These are phyloP conservation scores for Carterocephalus palaemon DNA, from an alignment of 2,888 invertebrate genomes.

Conservation along the genomic window DNA sequence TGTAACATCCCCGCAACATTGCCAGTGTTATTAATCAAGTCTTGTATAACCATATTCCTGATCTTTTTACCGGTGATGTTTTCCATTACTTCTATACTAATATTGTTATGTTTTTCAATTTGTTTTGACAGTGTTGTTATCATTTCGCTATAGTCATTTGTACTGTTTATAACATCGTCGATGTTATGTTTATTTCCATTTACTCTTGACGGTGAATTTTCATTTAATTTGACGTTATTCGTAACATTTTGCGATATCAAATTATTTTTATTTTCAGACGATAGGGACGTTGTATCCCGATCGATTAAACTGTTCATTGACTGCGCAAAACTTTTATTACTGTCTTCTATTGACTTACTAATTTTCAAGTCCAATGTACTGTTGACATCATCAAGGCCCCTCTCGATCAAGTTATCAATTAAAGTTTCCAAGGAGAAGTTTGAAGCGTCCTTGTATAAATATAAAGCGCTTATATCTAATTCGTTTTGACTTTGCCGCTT, in stretches of 20 bases:
- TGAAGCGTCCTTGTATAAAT: slow-evolving; percentile 38
- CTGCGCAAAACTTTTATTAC: slow-evolving; percentile 13
- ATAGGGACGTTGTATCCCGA: no score
- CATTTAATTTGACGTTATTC: no score
- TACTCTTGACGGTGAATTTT: slow-evolving; percentile 6
- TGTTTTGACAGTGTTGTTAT: slow-evolving; percentile 48
- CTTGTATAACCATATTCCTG: not conserved
- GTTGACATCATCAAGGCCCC: slow-evolving; percentile 39
- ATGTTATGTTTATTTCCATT: slow-evolving; percentile 39
- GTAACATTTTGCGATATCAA: no score
- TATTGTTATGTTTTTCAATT: slow-evolving; percentile 57
- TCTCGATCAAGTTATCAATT: slow-evolving; percentile 53
- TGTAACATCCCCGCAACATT: not conserved
- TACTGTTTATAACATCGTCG: slow-evolving; percentile 28
- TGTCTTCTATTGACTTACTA: slow-evolving; percentile 14
- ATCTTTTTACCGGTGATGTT: slow-evolving; percentile 32
- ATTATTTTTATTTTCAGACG: no score
- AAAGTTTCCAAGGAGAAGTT: slow-evolving; percentile 51
- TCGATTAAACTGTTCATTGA: slow-evolving; percentile 1
- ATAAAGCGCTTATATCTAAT: slow-evolving; percentile 36
- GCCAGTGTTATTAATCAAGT: not conserved
- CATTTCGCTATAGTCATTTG: slow-evolving; percentile 34
- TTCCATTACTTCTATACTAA: slow-evolving; percentile 49
- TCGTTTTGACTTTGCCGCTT: slow-evolving; percentile 37
- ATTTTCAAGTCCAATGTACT: slow-evolving; percentile 23